phyloP scores from a whole-genome alignment of 2,888 invertebrate genomes.

The Epistrophe eligans region DNA sequence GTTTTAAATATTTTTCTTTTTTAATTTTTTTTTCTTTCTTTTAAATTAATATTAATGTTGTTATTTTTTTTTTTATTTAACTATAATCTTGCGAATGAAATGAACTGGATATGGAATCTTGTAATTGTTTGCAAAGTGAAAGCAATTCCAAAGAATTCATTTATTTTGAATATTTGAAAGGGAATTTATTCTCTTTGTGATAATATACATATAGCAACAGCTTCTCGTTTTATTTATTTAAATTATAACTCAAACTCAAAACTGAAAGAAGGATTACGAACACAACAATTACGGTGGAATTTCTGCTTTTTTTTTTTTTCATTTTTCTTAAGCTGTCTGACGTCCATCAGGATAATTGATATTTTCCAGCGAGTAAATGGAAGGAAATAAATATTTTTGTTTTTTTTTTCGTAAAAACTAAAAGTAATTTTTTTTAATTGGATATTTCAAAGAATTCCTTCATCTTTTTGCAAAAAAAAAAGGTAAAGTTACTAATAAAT shows the following conservation, averaged over 20 bases:
- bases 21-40: too few species aligned
- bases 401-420: too few species aligned
- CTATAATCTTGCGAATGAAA: background rate
- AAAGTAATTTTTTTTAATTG: too few species aligned
- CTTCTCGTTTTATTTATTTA: conserved; percentile 11
- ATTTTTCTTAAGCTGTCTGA: conserved; percentile 5
- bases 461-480: too few species aligned
- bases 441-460: too few species aligned
- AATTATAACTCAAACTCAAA: conserved; percentile 1
- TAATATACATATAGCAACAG: background rate
- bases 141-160: conserved; percentile 24
- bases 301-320: background rate
- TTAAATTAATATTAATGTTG: too few species aligned
- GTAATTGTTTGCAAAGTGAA: conserved; percentile 60
- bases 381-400: background rate
- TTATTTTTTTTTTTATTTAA: background rate
- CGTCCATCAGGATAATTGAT: conserved; percentile 29
- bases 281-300: conserved; percentile 18
- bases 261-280: conserved; percentile 1
- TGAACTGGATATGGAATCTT: conserved; percentile 15
- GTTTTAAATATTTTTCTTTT: conserved; percentile 9
- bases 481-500: too few species aligned
- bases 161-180: conserved; percentile 35
- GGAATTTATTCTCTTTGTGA: background rate
- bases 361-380: background rate